Evolutionary conservation across 2,888 invertebrate species (phyloP), one percentile per base, ranked within the genome.

Genomic region (Lasioglossum marginatum): DNA sequence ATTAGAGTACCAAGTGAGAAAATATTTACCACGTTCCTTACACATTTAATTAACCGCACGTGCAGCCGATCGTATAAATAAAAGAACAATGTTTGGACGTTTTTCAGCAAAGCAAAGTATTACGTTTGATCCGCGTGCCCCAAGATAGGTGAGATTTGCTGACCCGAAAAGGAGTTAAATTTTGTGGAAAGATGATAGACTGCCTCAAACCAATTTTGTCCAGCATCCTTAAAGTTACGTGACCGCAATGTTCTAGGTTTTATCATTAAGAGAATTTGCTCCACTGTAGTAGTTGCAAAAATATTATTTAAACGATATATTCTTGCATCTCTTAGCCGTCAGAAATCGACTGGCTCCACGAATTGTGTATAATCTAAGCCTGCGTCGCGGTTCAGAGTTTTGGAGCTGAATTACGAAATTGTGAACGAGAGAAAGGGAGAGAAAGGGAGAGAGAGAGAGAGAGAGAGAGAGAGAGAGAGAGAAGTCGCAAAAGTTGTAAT

Each of bases 71-170:
- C 5, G 23, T 52, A 23, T n/a, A 48, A 57, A 37, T 45, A 19
- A 37, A 37, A 37, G 5, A 4, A 77, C 60, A 48, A 73, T 74
- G 70, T 23, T 87, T 88, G 81, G 90, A 90, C 92, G 93, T 88
- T 89, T 96, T 96, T 2, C 96, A 98, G 98, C 97, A 97, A 93
- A 97, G 97, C 95, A 98, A 98, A 96, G 97, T 97, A 79, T 96
- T 98, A 66, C 96, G 97, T 91, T 97, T 97, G 37, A 96, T 97
- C 82, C 96, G 97, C 90, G 97, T 98, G 91, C 98, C 98, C 87
- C 97, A 97, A 95, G 97, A 97, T 94, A 96, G 97, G 96, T 97
- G 97, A 97, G 96, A 95, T 79, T 93, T 90, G 91, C 90, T 91
- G 81, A 89, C 85, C 79, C 87, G 60, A 80, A 80, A 85, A 83